Evolutionary conservation across 2,113 vertebrate species (phyloP).

Genomic region (Mus pahari): DNA sequence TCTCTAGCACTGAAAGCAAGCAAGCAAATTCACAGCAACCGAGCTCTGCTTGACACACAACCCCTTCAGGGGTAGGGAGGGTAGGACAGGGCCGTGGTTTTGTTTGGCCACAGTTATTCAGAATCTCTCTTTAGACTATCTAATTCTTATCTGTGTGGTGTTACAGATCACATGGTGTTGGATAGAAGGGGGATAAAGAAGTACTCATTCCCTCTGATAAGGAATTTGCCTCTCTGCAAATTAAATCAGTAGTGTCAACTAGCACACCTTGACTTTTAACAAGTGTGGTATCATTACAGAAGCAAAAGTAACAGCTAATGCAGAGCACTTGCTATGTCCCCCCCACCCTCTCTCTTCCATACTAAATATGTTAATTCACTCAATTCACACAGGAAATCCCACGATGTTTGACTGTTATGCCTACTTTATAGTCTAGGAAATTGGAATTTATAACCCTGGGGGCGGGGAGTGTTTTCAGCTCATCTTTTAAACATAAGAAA

Average conservation of each 20-base stretch:
- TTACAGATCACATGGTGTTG: not conserved
- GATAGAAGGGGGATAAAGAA: not conserved
- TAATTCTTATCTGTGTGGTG: not conserved
- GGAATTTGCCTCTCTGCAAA: not conserved
- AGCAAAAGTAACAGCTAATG: not conserved
- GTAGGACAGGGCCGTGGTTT: not conserved
- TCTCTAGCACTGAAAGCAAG: not conserved
- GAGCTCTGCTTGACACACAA: not conserved
- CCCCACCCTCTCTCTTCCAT: not conserved
- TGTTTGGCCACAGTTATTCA: not conserved
- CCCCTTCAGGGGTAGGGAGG: not conserved
- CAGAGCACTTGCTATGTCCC: not conserved
- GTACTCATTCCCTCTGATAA: not conserved
- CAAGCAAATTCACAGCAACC: not conserved
- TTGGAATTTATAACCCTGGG: not conserved
- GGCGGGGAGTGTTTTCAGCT: not conserved
- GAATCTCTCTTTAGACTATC: slow-evolving; percentile 4
- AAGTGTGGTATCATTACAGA: not conserved
- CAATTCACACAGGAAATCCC: not conserved
- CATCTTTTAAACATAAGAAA: slow-evolving; percentile 11
- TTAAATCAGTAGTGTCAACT: not conserved
- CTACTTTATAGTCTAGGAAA: not conserved
- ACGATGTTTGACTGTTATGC: not conserved
- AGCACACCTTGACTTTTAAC: not conserved
- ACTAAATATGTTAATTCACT: not conserved